Evolutionary conservation across 2,113 vertebrate species (phyloP), one percentile per base, ranked within the genome.

Genomic region (Dipodomys spectabilis): DNA sequence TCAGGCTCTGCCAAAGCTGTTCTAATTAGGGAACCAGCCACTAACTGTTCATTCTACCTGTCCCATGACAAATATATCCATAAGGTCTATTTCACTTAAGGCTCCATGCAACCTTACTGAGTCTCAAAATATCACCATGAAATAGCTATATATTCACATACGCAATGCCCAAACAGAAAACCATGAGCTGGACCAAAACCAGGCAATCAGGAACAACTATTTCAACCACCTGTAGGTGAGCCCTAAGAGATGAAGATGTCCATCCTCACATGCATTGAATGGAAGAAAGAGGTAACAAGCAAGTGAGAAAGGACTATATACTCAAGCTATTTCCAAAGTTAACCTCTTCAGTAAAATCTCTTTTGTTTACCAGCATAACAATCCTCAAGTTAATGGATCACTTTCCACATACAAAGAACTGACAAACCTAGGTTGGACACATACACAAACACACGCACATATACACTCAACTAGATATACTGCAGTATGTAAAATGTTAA

Each of bases 301-400:
- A 83, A 39, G 77, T 82, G 7, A 80, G 32, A 91, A 67, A 86
- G 30, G 39, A 49, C 49, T 49, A 49, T 49, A 49, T 49, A 49
- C 9, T 49, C 49, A 49, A 77, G 84, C 60, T 39, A 86, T 86
- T 93, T 71, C 72, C 44, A 92, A 88, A 85, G n/a, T 88, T 49
- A 62, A 23, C 25, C 60, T 74, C 60, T 20, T 65, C 39, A 80
- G 62, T 72, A 53, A 94, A 79, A 62, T 49, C 69, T 85, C 73
- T 57, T 25, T 82, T 23, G 22, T 82, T 86, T 64, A 35, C 30
- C 25, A n/a, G 11, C 18, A 44, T 57, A 86, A 88, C 1, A 28
- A 35, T 13, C 25, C 72, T 16, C 13, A 44, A n/a, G 28, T 86
- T 60, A 27, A 62, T 11, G 18, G 65, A 78, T 86, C 44, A 78